Base-by-base conservation (phyloP, 2,797 vertebrate genomes). In the Lagorchestes hirsutus region DNA sequence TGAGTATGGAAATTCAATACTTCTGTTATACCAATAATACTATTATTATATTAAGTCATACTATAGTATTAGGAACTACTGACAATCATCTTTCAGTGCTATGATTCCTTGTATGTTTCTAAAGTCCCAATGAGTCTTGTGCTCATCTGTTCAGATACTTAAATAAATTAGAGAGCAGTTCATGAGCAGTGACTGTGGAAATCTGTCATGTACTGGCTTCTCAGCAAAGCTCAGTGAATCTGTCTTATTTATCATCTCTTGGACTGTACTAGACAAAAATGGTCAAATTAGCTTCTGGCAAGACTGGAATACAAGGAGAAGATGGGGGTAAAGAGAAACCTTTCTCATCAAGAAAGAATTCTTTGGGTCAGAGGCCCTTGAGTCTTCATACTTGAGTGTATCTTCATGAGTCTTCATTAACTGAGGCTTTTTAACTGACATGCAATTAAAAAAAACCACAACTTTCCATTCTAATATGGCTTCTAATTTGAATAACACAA, bases 51-150 rank as follows among this genome's bases (percentile, higher is more conserved):
- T 10, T 55, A 92, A 95, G 52, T 34, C 95, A 46, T 29, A 0
- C 2, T 10, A 9, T 62, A 93, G 29, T 56, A 90, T 95, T 67
- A 31, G 92, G 57, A 92, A 82, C 74, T 24, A 94, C 92, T 87
- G 59, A n/a, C 87, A 93, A 93, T 90, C 27, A 93, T 54, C 8
- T 5, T 50, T 87, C 9, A 87, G 27, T n/a, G 40, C 11, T 52
- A 52, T 91, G 28, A 93, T 90, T 56, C 50, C 55, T 93, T 46
- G 16, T 92, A 91, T 87, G 27, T 93, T 18, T 95, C 5, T 90
- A 87, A 96, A 96, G 56, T 93, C 29, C 5, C 46, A 55, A 40
- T 91, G 40, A 96, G 82, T 40, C 29, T 91, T 67, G 27, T 31
- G 5, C 90, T 95, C 34, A 59, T 54, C 8, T 94, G 27, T 40